Evolutionary conservation across 2,888 invertebrate species (phyloP), one percentile per base, ranked within the genome.

Genomic region (Cheilosia vernalis): DNA sequence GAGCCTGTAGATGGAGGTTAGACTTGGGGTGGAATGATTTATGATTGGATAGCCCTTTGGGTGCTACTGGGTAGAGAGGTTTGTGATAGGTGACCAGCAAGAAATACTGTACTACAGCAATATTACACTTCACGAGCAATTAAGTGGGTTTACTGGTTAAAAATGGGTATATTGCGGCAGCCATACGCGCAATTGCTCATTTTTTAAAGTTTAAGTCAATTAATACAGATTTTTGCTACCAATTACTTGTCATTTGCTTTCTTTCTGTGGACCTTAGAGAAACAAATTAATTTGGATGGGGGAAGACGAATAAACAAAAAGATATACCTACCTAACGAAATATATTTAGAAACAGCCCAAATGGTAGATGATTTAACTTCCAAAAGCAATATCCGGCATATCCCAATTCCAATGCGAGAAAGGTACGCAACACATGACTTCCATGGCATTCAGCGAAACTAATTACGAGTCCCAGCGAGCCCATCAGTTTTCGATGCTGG

Each of bases 401-500:
- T 44, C 6, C 6, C 42, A 61, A 9, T 44, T 15, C 6, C 2
- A 61, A 44, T 60, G 1, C 3, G 40, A 24, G 58, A 58, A 15
- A 6, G n/a, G 4, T 17, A 30, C 24, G 9, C 21, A n/a, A n/a
- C 37, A 40, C 13, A 19, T 13, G 27, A 19, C 24, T 27, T 19
- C 30, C 53, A 37, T 13, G 4, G 42, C 40, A 27, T 10, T 15
- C 37, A 44, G 60, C 58, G 55, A 78, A 70, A 70, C 66, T 70
- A 85, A 76, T 80, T 80, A 74, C n/a, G 74, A 64, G 60, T 60
- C 44, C 58, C 74, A 70, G 21, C 55, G 49, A 30, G 42, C 21
- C 19, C 84, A 80, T 76, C 80, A 81, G 70, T 80, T 76, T 27
- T 42, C 70, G 37, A 15, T 49, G 74, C 6, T 13, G 70, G 70